These are phyloP conservation scores for Anastatus disparis DNA, from an alignment of 1,140 invertebrate genomes.

Conservation along the genomic window DNA sequence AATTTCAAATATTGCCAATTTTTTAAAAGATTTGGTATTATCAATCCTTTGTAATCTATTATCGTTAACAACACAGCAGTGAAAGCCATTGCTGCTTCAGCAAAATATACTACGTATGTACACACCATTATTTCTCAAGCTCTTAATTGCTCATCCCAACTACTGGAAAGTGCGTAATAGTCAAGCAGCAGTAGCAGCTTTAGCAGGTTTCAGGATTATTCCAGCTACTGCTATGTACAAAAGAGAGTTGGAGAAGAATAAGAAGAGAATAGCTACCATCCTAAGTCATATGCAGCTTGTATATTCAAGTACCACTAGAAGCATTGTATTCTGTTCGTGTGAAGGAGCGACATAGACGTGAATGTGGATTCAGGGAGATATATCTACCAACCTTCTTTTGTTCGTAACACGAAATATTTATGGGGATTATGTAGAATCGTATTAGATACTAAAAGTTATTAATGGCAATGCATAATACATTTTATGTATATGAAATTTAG, in stretches of 20 bases:
- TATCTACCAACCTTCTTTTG: no score
- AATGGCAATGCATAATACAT: no score
- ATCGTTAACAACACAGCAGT: background rate
- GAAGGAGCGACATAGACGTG: background rate
- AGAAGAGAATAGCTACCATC: background rate
- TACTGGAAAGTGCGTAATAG: constrained; percentile 18
- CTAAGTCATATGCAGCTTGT: constrained; percentile 1
- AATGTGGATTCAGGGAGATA: no score
- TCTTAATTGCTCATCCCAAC: constrained; percentile 22
- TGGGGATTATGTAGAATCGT: no score
- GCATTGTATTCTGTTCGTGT: background rate
- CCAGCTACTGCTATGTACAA: background rate
- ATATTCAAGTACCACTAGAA: background rate
- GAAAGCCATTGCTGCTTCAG: no score
- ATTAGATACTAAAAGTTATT: no score
- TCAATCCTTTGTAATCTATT: background rate
- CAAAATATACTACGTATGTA: no score
- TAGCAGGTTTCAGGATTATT: background rate
- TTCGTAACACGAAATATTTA: no score
- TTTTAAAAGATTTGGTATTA: no score
- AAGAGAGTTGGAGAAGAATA: background rate
- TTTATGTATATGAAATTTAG: no score
- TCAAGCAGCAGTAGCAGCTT: background rate
- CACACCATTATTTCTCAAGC: no score
- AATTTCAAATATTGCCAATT: no score